phyloP scores from a whole-genome alignment of 2,888 invertebrate species.

The Limnephilus rhombicus region DNA sequence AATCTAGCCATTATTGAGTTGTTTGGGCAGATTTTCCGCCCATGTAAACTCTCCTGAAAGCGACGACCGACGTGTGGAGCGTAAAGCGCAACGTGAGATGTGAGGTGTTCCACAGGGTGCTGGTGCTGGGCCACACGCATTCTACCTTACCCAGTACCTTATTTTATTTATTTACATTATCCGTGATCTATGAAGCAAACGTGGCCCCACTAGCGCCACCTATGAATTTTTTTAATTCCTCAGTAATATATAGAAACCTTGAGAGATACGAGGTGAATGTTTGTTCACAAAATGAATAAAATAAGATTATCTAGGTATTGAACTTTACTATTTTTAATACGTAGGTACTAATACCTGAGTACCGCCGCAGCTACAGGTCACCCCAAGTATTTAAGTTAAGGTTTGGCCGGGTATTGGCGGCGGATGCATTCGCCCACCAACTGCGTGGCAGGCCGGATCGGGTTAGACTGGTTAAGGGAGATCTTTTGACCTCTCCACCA shows the following conservation, averaged over 20 bases:
- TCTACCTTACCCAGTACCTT: not conserved
- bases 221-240: not conserved
- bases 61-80: conserved; percentile 9
- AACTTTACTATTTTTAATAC: too few species aligned
- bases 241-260: not conserved
- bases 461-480: too few species aligned
- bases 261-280: not conserved
- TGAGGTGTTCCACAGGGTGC: conserved; percentile 7
- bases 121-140: conserved; percentile 15
- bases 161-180: not conserved
- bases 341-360: too few species aligned
- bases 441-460: too few species aligned
- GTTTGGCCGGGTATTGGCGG: too few species aligned
- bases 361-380: too few species aligned
- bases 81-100: not conserved
- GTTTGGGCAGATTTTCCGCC: conserved; percentile 63
- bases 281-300: too few species aligned
- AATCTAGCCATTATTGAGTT: conserved; percentile 30
- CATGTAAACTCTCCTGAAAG: conserved; percentile 51
- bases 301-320: too few species aligned
- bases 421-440: too few species aligned
- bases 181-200: not conserved
- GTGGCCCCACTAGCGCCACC: not conserved
- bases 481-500: too few species aligned
- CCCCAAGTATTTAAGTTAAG: too few species aligned